These are phyloP conservation scores for Eutrigla gurnardus DNA, from an alignment of 2,797 vertebrate genomes.

Conservation along the genomic window DNA sequence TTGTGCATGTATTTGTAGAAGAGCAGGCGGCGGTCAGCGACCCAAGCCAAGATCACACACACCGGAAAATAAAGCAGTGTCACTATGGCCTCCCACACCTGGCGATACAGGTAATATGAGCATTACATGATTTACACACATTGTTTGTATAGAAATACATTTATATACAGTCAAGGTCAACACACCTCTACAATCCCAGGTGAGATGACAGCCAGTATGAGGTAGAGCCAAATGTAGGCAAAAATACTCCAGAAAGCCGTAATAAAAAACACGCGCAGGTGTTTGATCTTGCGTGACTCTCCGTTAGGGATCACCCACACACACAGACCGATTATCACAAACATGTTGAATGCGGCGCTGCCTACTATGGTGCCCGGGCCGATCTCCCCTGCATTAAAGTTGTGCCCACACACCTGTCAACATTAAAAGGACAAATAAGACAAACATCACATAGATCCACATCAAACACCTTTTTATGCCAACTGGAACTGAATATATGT, in stretches of 20 bases:
- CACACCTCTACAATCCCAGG: slow-evolving; percentile 89
- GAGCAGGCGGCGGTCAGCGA: slow-evolving; percentile 92
- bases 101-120: slow-evolving; percentile 23
- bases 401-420: slow-evolving; percentile 89
- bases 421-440: slow-evolving; percentile 13
- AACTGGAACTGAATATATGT: neutral
- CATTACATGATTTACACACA: neutral
- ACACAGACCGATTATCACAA: slow-evolving; percentile 94
- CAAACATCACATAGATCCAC: neutral
- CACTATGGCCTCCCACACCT: slow-evolving; percentile 94
- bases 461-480: neutral
- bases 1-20: slow-evolving; percentile 97
- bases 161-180: slow-evolving; percentile 1
- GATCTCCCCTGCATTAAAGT: slow-evolving; percentile 91
- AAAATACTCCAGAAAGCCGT: slow-evolving; percentile 96
- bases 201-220: slow-evolving; percentile 94
- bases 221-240: slow-evolving; percentile 95
- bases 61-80: slow-evolving; percentile 94
- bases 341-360: slow-evolving; percentile 98
- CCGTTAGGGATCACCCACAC: slow-evolving; percentile 91
- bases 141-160: neutral
- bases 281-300: slow-evolving; percentile 92
- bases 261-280: slow-evolving; percentile 94
- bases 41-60: slow-evolving; percentile 95
- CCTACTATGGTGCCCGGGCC: slow-evolving; percentile 96